Base-by-base conservation (phyloP, 1,140 invertebrate species). In the Caenorhabditis brenneri region DNA sequence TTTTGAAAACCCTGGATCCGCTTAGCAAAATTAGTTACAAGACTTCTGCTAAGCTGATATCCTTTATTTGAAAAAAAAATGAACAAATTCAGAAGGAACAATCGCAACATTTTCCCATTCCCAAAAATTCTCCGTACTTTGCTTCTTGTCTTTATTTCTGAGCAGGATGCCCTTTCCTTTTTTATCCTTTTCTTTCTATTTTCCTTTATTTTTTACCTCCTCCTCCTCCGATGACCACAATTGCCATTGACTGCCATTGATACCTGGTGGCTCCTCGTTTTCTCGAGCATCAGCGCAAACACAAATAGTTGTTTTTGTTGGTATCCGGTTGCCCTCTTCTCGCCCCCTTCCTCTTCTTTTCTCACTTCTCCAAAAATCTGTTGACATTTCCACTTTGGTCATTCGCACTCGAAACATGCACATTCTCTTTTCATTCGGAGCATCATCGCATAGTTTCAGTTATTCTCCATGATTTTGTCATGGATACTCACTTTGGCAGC, bases 321-420 rank as follows among this genome's bases (percentile, higher is more conserved):
- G 65, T 74, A 74, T 74, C 65, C 65, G 65, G 65, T 74, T 42
- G 65, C 65, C 36, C 27, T n/a, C n/a, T n/a, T n/a, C n/a, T 74
- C 65, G 65, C 65, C 65, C 36, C 36, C 65, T 46, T 46, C 9
- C n/a, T 9, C 53, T 51, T 51, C 31, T 74, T 24, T 74, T 39
- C 65, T 74, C 65, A 74, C 65, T 74, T 74, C 65, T 74, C 46
- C 65, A 74, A n/a, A n/a, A 74, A 74, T 74, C 36, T 74, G 65
- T 74, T 74, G 65, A 74, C 65, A 74, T 42, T 74, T 74, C 65
- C 65, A 74, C 65, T 74, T 74, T 74, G 65, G 36, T 74, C 36
- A 74, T 74, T 74, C 65, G 31, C 58, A 74, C 65, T 74, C 65
- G 65, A 74, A 74, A 74, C 65, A 74, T 74, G 65, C 65, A 74